Conservation (phyloP, 2,113 vertebrate species). For the Microcebus griseorufus region DNA sequence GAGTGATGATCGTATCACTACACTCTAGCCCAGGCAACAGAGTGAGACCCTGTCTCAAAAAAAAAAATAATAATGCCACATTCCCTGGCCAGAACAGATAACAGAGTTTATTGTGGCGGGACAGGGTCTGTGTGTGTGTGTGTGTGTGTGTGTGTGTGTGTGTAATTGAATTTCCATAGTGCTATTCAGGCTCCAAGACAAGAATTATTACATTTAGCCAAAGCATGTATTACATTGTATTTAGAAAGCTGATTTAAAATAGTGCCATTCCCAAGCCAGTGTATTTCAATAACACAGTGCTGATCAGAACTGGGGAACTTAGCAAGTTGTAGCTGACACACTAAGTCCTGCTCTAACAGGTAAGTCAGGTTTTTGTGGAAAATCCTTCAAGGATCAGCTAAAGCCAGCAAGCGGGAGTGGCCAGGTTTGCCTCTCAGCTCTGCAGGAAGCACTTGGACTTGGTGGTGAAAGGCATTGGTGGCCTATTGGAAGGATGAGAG, state of each 20-base stretch:
- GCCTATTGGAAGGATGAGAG: neutral
- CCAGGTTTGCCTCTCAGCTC: neutral
- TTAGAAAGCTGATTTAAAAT: constrained; percentile 8
- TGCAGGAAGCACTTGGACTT: neutral
- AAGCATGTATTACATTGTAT: neutral
- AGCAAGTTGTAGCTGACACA: neutral
- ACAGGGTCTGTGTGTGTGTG: no score
- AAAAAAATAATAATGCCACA: neutral
- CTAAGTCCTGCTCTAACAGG: neutral
- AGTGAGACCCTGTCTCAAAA: no score
- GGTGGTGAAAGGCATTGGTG: neutral
- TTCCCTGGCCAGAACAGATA: neutral
- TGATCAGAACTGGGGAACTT: neutral
- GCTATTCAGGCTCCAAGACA: constrained; percentile 18
- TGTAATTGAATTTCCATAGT: neutral
- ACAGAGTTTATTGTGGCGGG: neutral
- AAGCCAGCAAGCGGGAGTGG: neutral
- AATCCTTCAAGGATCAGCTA: neutral
- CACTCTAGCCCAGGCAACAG: no score
- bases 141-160: no score
- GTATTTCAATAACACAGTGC: neutral
- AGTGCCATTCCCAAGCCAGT: neutral
- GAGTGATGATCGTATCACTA: no score
- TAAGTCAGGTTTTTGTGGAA: neutral
- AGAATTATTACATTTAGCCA: constrained; percentile 36